Base-by-base conservation (phyloP, 2,888 invertebrate genomes). In the Tetheella fluctuosa region DNA sequence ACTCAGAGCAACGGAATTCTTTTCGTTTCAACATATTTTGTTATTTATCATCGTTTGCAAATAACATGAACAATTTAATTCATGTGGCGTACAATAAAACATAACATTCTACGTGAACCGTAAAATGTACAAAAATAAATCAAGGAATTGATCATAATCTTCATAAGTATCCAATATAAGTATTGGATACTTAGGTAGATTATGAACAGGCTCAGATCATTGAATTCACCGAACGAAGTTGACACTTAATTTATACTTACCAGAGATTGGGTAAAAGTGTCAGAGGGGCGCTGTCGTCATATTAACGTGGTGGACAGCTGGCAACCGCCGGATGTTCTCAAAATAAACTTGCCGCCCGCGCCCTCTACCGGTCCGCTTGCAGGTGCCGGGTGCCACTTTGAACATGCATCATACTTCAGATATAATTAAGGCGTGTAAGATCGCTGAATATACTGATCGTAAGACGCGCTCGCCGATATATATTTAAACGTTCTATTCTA, bases 281-380 rank as follows among this genome's bases (percentile, higher is more conserved):
- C 85, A 82, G 80, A 70, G 79, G 77, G 55, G 55, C 55, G 80
- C 81, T 86, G 90, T 88, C 90, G 79, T 86, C 89, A 85, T 90
- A 87, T 89, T 88, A 90, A 89, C 87, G 81, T 70, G 73, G 79
- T 65, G 86, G 89, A 87, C 92, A 91, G 91, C 90, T 89, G 90
- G 83, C 72, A 79, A 68, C 75, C 80, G 78, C 84, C 91, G 92
- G 92, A 92, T 89, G 88, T 81, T 80, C 88, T 83, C 82, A 82
- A 89, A 91, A 92, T 92, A 92, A 83, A 81, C 83, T 74, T 79
- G 74, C 79, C 74, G 74, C 66, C 64, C 69, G 65, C 67, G 55
- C 59, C 57, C 53, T 59, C 62, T 34, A 15, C 17, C 25, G 23
- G 15, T 28, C 23, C 60, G 56, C 66, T 59, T 80, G 64, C 86